Conservation (phyloP, 2,888 invertebrate species). For the Dicyrtomina minuta region DNA sequence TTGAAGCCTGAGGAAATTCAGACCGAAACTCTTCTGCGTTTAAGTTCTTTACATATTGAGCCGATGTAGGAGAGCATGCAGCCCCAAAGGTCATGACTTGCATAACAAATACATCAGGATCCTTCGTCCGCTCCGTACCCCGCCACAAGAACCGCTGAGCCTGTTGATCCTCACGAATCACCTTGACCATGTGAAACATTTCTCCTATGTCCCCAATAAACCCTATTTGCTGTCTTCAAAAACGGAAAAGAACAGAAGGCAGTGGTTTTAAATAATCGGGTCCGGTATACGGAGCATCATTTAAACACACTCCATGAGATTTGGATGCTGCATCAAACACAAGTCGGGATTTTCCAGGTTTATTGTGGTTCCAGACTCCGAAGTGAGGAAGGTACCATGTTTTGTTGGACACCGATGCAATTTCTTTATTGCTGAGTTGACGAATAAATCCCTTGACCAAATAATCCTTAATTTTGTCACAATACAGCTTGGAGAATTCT, state of each 20-base stretch:
- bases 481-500: conserved; percentile 20
- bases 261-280: conserved; percentile 24
- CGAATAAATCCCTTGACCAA: conserved; percentile 14
- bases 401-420: background rate
- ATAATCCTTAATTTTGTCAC: conserved; percentile 20
- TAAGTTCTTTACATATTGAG: conserved; percentile 11
- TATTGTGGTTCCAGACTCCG: conserved; percentile 31
- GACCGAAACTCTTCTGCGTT: conserved; percentile 1
- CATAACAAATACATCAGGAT: background rate
- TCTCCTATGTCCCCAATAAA: background rate
- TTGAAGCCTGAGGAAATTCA: background rate
- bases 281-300: conserved; percentile 23
- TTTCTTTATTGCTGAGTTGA: conserved; percentile 8
- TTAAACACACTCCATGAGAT: conserved; percentile 12
- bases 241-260: conserved; percentile 22
- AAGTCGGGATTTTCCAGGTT: conserved; percentile 38
- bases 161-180: background rate
- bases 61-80: conserved; percentile 21
- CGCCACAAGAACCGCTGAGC: conserved; percentile 16
- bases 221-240: conserved; percentile 6
- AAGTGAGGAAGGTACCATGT: conserved; percentile 25
- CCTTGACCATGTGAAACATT: background rate
- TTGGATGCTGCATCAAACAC: conserved; percentile 37
- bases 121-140: conserved; percentile 5
- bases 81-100: conserved; percentile 24